Conservation (phyloP, 2,888 invertebrate species). For the Scaptodrosophila latifasciaeformis region DNA sequence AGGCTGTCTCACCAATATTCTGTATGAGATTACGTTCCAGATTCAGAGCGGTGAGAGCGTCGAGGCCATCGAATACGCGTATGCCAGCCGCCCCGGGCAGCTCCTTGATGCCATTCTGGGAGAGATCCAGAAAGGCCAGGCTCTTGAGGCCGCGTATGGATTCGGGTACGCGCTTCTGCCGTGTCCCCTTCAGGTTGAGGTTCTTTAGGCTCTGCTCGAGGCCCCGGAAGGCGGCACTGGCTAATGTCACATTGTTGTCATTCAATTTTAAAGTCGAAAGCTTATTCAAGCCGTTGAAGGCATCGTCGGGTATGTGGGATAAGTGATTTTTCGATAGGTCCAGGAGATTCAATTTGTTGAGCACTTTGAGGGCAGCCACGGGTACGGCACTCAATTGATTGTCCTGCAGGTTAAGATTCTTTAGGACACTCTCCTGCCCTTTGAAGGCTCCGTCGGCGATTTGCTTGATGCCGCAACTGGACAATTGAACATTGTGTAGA, state of each 20-base stretch:
- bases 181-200: slow-evolving; percentile 90
- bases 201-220: slow-evolving; percentile 89
- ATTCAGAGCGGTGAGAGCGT: slow-evolving; percentile 86
- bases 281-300: slow-evolving; percentile 83
- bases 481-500: slow-evolving; percentile 89
- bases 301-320: slow-evolving; percentile 81
- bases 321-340: slow-evolving; percentile 91
- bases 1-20: slow-evolving; percentile 84
- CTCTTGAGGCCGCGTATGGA: slow-evolving; percentile 85
- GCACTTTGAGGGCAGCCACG: slow-evolving; percentile 80
- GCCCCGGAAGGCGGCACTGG: slow-evolving; percentile 83
- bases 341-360: slow-evolving; percentile 84
- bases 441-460: slow-evolving; percentile 85
- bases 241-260: slow-evolving; percentile 88
- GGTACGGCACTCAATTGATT: slow-evolving; percentile 88
- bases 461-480: slow-evolving; percentile 84
- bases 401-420: slow-evolving; percentile 89
- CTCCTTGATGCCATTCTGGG: slow-evolving; percentile 90
- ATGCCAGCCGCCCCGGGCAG: slow-evolving; percentile 83
- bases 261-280: slow-evolving; percentile 89
- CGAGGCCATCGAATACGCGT: slow-evolving; percentile 84
- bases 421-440: slow-evolving; percentile 87
- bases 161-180: slow-evolving; percentile 86
- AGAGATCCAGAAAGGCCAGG: slow-evolving; percentile 91
- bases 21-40: slow-evolving; percentile 92